These are phyloP conservation scores for Nannospalax galili DNA, from an alignment of 2,113 vertebrate genomes.

Conservation along the genomic window DNA sequence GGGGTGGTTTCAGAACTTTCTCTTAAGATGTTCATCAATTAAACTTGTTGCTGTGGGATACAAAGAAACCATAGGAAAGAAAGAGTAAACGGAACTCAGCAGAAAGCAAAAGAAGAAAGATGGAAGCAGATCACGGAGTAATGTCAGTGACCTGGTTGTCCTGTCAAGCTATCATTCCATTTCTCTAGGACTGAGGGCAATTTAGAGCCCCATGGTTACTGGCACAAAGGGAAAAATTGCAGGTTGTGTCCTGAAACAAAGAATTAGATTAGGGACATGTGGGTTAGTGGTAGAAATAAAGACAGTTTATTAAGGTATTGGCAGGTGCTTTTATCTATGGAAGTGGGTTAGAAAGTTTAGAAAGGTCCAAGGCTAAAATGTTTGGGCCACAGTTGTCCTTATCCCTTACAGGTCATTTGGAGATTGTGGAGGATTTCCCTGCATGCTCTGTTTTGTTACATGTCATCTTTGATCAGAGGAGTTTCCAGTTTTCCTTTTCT, in stretches of 20 bases:
- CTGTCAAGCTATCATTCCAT: background rate
- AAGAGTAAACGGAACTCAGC: background rate
- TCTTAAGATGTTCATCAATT: background rate
- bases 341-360: background rate
- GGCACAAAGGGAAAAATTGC: background rate
- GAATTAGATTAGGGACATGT: background rate
- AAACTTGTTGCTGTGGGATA: background rate
- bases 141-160: too few relatives aligned
- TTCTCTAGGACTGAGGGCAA: background rate
- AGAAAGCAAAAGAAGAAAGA: background rate
- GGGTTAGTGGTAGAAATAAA: background rate
- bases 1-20: background rate
- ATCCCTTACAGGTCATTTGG: background rate
- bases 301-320: background rate
- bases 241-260: background rate
- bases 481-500: background rate
- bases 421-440: background rate
- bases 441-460: background rate
- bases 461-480: background rate
- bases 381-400: background rate
- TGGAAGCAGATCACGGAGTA: background rate
- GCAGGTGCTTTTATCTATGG: background rate
- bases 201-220: too few relatives aligned
- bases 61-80: background rate
- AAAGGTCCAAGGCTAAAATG: background rate